Base-by-base conservation (phyloP, 2,888 invertebrate genomes). In the Arrhopalites spinosus region DNA sequence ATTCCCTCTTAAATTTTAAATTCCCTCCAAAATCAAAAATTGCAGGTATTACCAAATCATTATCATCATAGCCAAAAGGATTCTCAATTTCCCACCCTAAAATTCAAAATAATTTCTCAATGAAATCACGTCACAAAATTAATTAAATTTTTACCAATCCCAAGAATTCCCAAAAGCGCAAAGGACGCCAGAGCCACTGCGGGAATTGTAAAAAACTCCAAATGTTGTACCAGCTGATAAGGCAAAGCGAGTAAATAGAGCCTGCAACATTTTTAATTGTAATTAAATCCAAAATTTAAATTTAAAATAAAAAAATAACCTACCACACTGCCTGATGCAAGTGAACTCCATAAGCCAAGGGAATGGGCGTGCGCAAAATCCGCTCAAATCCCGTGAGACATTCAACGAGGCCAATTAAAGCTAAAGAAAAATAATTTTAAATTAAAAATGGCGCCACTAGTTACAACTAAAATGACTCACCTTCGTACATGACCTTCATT, bases 341-440 rank as follows among this genome's bases (percentile, higher is more conserved):
- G 67, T 81, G 81, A n/a, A 81, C 80, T 2, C 80, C 79, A 59
- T 81, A 81, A 11, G 81, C 79, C 7, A 81, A 59, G 5, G 81
- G 81, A 66, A 81, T 81, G 1, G 81, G 81, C 3, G 80, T 81
- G 25, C 80, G 74, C 23, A 78, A 70, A 73, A 81, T 77, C 47
- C 80, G 61, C 56, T 81, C 81, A 73, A 81, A 80, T 0, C 78
- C 77, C 1, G 79, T 77, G 20, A 81, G 61, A 29, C 79, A 79
- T 59, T 79, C 80, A 25, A 79, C 78, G 15, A 81, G 73, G n/a
- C 77, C 61, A 30, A 74, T 77, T n/a, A 81, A 45, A n/a, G 79
- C 81, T 80, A 69, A 5, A 76, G 75, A 36, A 36, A 36, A 36
- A 36, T 36, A 7, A 36, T 36, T 36, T 36, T 7, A 36, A 36